Conservation (phyloP, 37 sponge, comb jelly and placozoan genomes). For the Oopsacas minuta region DNA sequence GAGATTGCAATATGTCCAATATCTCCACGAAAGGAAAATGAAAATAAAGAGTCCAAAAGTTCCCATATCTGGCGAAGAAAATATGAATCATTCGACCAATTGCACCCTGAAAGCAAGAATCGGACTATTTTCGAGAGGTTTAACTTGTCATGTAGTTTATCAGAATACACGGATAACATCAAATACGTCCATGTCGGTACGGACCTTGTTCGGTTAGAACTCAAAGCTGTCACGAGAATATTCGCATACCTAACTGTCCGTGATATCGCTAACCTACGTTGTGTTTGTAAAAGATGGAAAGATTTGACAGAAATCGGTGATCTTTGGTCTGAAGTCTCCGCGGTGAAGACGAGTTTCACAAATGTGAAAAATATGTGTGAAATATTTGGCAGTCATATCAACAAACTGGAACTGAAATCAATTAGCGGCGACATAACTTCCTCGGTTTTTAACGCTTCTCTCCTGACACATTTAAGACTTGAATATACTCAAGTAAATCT, state of each 20-base stretch:
- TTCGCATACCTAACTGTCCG: neutral
- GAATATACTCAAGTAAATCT: neutral
- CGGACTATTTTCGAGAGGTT: slow-evolving; percentile 9
- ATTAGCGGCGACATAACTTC: neutral
- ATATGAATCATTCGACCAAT: neutral
- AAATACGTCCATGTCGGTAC: neutral
- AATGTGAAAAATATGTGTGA: neutral
- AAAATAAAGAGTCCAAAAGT: neutral
- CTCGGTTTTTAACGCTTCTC: neutral
- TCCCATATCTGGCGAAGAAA: neutral
- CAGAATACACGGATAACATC: neutral
- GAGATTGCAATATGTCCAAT: neutral
- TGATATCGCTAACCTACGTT: neutral
- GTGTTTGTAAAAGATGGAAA: neutral
- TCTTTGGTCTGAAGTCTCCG: neutral
- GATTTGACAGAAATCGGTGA: neutral
- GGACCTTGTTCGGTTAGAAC: neutral
- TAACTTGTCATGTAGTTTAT: neutral
- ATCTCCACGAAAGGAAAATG: neutral
- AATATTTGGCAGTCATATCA: neutral
- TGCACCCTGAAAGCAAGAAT: neutral
- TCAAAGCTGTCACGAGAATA: neutral
- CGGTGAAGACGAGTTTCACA: neutral
- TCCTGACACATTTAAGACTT: neutral
- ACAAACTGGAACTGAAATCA: slow-evolving; percentile 4